A percentile compares a stretch with the other conserved stretches of the same genome.
Evolutionary conservation across 2,113 vertebrate species (phyloP).

Genomic region (Psammodynastes pulverulentus): DNA sequence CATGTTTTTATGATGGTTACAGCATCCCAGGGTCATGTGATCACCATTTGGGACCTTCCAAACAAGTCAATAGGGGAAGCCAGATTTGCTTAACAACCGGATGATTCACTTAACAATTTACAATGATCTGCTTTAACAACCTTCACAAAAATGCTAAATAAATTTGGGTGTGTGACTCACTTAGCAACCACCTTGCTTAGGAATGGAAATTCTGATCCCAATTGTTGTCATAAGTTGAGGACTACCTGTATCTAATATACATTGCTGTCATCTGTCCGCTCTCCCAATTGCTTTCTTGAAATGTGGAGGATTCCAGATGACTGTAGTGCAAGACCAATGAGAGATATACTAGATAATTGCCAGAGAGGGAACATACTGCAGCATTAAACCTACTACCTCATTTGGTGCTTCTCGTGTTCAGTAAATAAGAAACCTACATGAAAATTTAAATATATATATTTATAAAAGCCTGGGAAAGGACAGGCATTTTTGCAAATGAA

Average conservation of each 20-base stretch:
- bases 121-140: neutral
- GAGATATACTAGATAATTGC: conserved; percentile 24
- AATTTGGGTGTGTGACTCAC: neutral
- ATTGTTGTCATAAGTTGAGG: too few relatives aligned
- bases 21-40: neutral
- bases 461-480: neutral
- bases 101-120: neutral
- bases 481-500: neutral
- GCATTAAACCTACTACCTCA: conserved; percentile 23
- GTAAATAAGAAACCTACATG: conserved; percentile 37
- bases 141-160: neutral
- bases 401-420: conserved; percentile 39
- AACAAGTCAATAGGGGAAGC: neutral
- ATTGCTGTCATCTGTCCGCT: neutral
- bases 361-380: conserved; percentile 21
- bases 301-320: neutral
- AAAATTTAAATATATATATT: neutral
- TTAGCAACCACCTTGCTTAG: neutral
- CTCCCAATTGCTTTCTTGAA: too few relatives aligned
- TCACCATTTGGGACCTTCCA: neutral
- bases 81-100: neutral
- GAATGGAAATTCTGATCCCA: neutral
- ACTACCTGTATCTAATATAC: neutral
- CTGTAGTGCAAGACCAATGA: neutral
- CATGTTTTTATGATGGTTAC: neutral